Evolutionary conservation across 2,797 vertebrate species (phyloP), one percentile per base, ranked within the genome.

Genomic region (Acipenser transmontanus): DNA sequence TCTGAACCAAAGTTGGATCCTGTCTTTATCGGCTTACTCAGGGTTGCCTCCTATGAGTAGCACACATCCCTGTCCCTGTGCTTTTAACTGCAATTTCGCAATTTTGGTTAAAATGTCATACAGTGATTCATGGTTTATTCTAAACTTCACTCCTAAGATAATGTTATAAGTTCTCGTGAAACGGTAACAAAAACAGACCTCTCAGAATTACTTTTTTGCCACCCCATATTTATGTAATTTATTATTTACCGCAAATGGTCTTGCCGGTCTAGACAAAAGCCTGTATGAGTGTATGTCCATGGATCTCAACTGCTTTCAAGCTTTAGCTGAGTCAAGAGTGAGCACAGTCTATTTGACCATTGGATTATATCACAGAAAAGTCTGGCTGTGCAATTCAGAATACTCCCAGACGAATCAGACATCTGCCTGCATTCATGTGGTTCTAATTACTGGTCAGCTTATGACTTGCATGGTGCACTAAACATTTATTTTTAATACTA

Each of bases 281-380:
- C 12, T n/a, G 54, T 11, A n/a, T 57, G 54, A 11, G 54, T 57
- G 54, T n/a, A 6, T 52, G 50, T 8, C 12, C 12, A 8, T 52
- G 50, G 50, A 8, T 6, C 12, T n/a, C 11, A 57, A n/a, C 12
- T 7, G 7, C 54, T n/a, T 57, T 57, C 12, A n/a, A 57, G 54
- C 54, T 57, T 57, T n/a, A 7, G 54, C 54, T 57, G 54, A 57
- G 54, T 57, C 54, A 57, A 57, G 54, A 57, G 12, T 57, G 54
- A 57, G 9, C 12, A n/a, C 12, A 6, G 54, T 57, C 11, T 9
- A 6, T 57, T 57, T 57, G 6, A 57, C 8, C 54, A 57, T 57
- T n/a, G 4, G 0, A 11, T 57, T 11, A 57, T n/a, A n/a, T 57
- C n/a, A n/a, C 14, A 12, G 50, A 11, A 57, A 57, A 13, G 54